Evolutionary conservation across 2,797 vertebrate genomes (phyloP).

Genomic region (Anniella stebbinsi): DNA sequence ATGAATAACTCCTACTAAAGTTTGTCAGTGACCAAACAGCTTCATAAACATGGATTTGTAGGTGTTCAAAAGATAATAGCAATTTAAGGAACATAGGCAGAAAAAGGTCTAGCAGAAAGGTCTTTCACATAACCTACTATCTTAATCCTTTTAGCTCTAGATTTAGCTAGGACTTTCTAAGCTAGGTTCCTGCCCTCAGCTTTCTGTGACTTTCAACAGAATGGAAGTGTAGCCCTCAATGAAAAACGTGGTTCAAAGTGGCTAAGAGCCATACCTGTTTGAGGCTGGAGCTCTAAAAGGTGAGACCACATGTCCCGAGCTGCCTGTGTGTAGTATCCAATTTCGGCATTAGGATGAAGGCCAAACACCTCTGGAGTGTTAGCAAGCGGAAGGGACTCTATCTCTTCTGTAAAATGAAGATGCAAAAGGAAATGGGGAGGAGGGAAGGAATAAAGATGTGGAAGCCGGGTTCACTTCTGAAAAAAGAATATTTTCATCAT

Average conservation of each 20-base stretch:
- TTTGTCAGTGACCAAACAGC: background rate
- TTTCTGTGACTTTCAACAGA: background rate
- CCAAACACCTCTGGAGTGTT: slow-evolving; percentile 93
- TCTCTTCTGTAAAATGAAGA: slow-evolving; percentile 79
- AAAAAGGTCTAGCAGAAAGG: too few relatives aligned
- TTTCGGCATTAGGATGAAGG: slow-evolving; percentile 94
- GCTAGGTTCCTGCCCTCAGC: background rate
- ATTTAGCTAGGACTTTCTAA: background rate
- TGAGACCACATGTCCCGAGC: slow-evolving; percentile 91
- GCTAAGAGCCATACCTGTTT: slow-evolving; percentile 81
- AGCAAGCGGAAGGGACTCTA: slow-evolving; percentile 88
- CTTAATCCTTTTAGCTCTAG: background rate
- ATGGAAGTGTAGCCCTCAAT: rapidly evolving
- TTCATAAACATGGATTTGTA: background rate
- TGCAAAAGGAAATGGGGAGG: background rate
- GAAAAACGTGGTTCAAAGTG: rapidly evolving
- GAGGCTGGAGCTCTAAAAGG: slow-evolving; percentile 94
- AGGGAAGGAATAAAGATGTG: background rate
- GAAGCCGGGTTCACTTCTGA: background rate
- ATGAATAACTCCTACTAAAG: background rate
- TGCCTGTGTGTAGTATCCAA: slow-evolving; percentile 92
- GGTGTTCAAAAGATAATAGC: background rate
- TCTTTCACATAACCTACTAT: background rate
- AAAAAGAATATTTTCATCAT: background rate
- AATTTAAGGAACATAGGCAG: too few relatives aligned